Base-by-base conservation (phyloP, 2,797 vertebrate genomes). In the Pagetopsis macropterus region DNA sequence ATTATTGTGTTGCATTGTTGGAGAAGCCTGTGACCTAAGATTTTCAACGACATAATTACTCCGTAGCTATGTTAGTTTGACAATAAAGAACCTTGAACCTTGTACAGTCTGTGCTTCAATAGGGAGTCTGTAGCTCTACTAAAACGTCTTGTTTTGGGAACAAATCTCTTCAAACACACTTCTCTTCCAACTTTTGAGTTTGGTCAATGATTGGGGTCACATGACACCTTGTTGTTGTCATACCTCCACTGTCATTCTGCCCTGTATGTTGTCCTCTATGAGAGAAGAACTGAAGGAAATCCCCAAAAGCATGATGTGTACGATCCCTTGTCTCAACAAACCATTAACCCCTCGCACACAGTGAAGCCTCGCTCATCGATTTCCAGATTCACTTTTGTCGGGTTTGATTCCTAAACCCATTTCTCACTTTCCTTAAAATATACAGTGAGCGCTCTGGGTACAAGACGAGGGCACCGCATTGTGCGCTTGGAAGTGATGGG, bases 401-500 rank as follows among this genome's bases (percentile, higher is more conserved):
- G 63, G 33, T 85, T 78, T 73, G 17, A 84, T 89, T 81, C 81
- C 52, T 52, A 57, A 76, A 78, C 45, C 63, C 51, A 78, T 80
- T 77, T 83, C 15, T 84, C 77, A 69, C 43, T 54, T 50, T 76
- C 10, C 15, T 33, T 15, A 63, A 65, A 78, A 66, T 65, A n/a
- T 61, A 45, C 44, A 56, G 9, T 13, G 66, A 19, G 27, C 1
- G 23, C 21, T 19, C 27, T 70, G 41, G 19, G 41, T 56, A 55
- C 48, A 45, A 51, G 16, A 45, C 0, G 0, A 15, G 3, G 15
- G 17, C 16, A 21, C 11, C 40, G 9, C 1, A 14, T 45, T 40
- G 41, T 23, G 52, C 15, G 0, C 31, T 37, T 45, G 17, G 31
- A 56, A 75, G 51, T 31, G n/a, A 52, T 19, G 40, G 37, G n/a